phyloP scores from a whole-genome alignment of 2,113 vertebrate species.

The Loxodonta africana region DNA sequence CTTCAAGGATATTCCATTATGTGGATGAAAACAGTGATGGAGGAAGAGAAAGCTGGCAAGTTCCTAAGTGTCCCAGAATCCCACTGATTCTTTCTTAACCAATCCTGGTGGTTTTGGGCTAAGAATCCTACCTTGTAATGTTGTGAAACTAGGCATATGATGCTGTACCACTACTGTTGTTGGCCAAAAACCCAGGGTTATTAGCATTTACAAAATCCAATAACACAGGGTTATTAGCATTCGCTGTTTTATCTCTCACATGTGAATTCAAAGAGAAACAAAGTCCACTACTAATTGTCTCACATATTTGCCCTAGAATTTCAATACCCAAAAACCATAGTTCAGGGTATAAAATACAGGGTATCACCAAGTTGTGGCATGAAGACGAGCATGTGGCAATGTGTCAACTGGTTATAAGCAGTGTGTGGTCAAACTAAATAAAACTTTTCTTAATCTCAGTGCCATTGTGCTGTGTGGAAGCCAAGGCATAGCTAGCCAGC shows the following conservation, averaged over 20 bases:
- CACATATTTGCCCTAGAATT: constrained; percentile 48
- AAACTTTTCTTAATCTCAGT: constrained; percentile 26
- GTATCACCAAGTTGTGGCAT: constrained; percentile 70
- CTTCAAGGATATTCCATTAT: not conserved
- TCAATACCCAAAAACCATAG: constrained; percentile 8
- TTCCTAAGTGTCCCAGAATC: not conserved
- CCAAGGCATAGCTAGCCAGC: constrained; percentile 24
- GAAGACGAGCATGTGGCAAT: not conserved
- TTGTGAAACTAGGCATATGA: constrained; percentile 1
- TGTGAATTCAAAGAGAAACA: constrained; percentile 53
- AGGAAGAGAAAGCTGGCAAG: not conserved
- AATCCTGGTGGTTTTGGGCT: not conserved
- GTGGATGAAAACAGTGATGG: not conserved
- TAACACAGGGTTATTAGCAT: not conserved
- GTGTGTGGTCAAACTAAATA: constrained; percentile 31
- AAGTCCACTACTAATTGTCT: constrained; percentile 45
- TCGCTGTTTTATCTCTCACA: constrained; percentile 32
- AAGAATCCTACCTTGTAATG: not conserved
- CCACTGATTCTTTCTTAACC: constrained; percentile 9
- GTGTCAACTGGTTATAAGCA: not conserved
- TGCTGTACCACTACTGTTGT: not conserved
- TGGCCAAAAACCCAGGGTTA: not conserved
- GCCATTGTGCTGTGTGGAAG: constrained; percentile 9
- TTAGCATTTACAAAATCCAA: not conserved
- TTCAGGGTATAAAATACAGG: constrained; percentile 71